phyloP scores from a whole-genome alignment of 2,797 vertebrate species.

The Falco concolor region DNA sequence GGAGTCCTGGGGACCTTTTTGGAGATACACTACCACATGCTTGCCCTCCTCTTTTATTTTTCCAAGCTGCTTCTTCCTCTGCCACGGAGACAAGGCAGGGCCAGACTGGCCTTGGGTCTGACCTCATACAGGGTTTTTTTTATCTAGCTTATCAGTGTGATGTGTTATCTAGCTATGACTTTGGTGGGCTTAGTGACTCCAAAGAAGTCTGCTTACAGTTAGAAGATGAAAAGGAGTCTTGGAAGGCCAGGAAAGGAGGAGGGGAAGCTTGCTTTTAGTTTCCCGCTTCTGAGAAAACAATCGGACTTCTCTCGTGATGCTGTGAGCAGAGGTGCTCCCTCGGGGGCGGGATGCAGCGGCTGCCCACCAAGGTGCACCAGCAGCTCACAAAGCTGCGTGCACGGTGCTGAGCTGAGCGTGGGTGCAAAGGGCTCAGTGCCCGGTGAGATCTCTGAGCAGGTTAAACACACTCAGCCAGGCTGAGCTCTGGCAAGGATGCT shows the following conservation, averaged over 20 bases:
- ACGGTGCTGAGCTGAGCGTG: fast-evolving
- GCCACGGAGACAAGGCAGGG: background rate
- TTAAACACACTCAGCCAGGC: background rate
- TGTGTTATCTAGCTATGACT: background rate
- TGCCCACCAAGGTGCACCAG: background rate
- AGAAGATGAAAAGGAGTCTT: background rate
- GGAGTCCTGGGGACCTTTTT: background rate
- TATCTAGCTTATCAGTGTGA: background rate
- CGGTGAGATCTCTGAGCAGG: background rate
- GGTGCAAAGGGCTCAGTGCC: background rate
- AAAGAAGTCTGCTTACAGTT: background rate
- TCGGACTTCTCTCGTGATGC: background rate
- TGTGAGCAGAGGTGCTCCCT: background rate
- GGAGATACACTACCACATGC: background rate
- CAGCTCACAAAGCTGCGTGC: background rate
- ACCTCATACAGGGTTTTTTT: background rate
- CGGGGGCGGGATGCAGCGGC: background rate
- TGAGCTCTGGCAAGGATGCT: background rate
- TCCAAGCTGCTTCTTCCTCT: background rate
- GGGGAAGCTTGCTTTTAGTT: background rate
- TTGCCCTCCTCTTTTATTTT: background rate
- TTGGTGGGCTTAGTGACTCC: background rate
- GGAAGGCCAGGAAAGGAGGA: background rate
- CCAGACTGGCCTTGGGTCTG: background rate
- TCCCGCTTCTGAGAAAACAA: background rate